Evolutionary conservation across 2,113 vertebrate genomes (phyloP), one percentile per base, ranked within the genome.

Genomic region (Phrynosoma platyrhinos): DNA sequence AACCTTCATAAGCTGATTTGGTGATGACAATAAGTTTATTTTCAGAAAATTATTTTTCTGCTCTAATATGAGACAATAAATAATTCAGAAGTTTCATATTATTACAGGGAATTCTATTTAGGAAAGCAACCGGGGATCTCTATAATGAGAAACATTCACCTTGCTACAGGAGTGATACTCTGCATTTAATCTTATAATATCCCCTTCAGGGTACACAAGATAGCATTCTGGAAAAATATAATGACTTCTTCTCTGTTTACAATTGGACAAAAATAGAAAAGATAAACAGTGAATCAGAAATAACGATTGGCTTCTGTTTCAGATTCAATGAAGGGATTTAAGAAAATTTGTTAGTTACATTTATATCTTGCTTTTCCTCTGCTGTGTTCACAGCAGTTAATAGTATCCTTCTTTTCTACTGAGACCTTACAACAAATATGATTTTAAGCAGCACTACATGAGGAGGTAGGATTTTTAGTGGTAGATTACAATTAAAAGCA

Each of bases 171-270:
- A 97, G 95, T 94, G 91, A 92, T 95, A 92, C 91, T 95, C 94
- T 95, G 95, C 94, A 96, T 96, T 97, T 96, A 96, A 97, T 95
- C 94, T 96, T 95, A 93, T 95, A 96, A 96, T 97, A 96, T 96
- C 97, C 95, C 96, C 95, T 97, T 97, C 88, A 92, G 96, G 94
- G 94, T 92, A 80, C 93, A 94, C 87, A 95, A 97, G 94, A 94
- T 93, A 97, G 95, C 94, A 95, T 95, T 94, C 92, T 93, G 92
- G 95, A 95, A 96, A 96, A 96, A 94, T 74, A 92, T 92, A 95
- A 95, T 92, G 94, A 94, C 92, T 94, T 92, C 91, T 95, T 91
- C 88, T 93, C 94, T 96, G 87, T 87, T 96, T 95, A 95, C 91
- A 91, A 84, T 93, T 92, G 91, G 72, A 92, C 85, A 92, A 93